Conservation (phyloP, 2,888 invertebrate species). For the Drosophila phalerata region DNA sequence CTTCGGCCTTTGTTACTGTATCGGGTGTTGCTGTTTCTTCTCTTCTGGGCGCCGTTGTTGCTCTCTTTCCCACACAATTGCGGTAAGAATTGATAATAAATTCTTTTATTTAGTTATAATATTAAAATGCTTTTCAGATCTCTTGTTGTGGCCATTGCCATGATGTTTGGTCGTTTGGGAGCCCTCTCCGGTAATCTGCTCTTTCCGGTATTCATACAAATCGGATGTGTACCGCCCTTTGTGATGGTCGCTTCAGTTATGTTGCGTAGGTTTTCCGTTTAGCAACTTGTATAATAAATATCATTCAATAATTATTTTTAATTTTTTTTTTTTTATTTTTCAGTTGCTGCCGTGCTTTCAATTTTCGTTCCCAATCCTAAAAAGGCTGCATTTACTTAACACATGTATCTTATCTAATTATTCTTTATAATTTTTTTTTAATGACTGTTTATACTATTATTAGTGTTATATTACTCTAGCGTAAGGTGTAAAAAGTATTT, state of each 20-base stretch:
- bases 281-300: not conserved
- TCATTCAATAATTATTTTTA: not conserved
- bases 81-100: conserved; percentile 66
- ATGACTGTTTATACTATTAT: not conserved
- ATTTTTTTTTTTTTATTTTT: not conserved
- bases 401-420: not conserved
- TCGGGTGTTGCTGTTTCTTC: conserved; percentile 83
- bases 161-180: conserved; percentile 90
- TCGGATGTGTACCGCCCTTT: conserved; percentile 91
- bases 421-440: not conserved
- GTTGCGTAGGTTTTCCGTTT: conserved; percentile 86
- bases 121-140: conserved; percentile 23
- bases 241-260: conserved; percentile 89
- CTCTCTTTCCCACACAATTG: conserved; percentile 84
- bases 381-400: conserved; percentile 63
- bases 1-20: conserved; percentile 86
- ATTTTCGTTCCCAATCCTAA: conserved; percentile 71
- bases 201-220: conserved; percentile 89
- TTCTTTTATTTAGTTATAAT: not conserved
- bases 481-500: conserved; percentile 17
- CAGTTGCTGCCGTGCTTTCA: conserved; percentile 75
- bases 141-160: conserved; percentile 89
- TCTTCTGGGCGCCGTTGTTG: conserved; percentile 82
- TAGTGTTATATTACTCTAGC: not conserved
- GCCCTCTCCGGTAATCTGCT: conserved; percentile 90